Evolutionary conservation across 2,888 invertebrate genomes (phyloP).

Genomic region (Frankliniella intonsa): DNA sequence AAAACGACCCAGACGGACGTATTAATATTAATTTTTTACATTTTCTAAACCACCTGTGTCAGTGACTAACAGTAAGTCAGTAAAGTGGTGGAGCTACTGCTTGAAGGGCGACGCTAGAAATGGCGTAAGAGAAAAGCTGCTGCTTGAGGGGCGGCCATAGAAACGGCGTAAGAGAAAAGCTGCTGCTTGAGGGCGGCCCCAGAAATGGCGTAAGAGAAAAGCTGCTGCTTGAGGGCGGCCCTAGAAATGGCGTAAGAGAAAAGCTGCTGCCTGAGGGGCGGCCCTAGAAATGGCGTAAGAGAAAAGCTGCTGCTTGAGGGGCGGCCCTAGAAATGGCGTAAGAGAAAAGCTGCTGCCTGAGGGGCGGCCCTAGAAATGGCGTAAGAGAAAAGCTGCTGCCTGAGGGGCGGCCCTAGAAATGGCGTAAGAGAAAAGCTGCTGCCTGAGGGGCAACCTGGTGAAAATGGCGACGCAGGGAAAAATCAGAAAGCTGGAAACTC

Average conservation of each 20-base stretch:
- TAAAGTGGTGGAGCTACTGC: background rate
- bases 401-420: background rate
- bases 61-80: background rate
- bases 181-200: background rate
- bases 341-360: background rate
- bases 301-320: background rate
- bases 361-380: background rate
- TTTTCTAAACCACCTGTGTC: background rate
- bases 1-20: background rate
- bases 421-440: background rate
- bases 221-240: background rate
- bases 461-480: background rate
- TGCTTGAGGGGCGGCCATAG: background rate
- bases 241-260: background rate
- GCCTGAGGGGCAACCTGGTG: background rate
- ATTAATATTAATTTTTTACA: background rate
- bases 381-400: background rate
- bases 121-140: conserved; percentile 12
- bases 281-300: background rate
- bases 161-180: background rate
- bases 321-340: background rate
- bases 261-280: background rate
- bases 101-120: background rate
- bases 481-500: background rate
- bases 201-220: background rate